Evolutionary conservation across 2,888 invertebrate genomes (phyloP), one percentile per base, ranked within the genome.

Genomic region (Liodrosophila aerea): DNA sequence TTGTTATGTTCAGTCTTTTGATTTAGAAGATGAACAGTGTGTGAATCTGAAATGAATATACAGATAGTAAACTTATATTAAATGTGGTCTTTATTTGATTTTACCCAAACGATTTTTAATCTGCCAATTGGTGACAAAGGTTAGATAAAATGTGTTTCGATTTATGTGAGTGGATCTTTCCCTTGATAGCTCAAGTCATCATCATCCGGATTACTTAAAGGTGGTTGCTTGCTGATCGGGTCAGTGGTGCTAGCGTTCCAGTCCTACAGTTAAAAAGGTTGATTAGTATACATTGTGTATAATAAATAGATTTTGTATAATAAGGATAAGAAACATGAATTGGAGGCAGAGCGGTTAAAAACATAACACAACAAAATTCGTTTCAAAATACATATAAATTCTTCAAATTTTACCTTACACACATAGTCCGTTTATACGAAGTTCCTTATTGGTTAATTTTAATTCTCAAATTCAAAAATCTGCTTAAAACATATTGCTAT

Each of bases 401-500:
- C 52, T 11, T 57, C 47, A 67, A 69, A 52, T 62, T 68, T 69
- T 69, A 69, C 69, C 73, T 69, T 69, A 69, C 68, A 69, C 69
- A 69, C 62, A 73, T 68, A 62, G 57, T 69, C 69, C 69, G 52
- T 62, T 73, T 73, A 69, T 57, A 68, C 40, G 69, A 69, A 51
- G 69, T 73, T 73, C 69, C 69, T 68, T 50, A 62, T 62, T 46
- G 12, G 15, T 68, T 12, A 67, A 57, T 46, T 49, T 8, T 51
- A 63, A 43, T 69, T 63, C 49, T 63, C 37, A 63, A 67, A 69
- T 67, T 64, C 29, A 31, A 51, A 62, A 69, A 63, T 69, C 66
- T 69, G 64, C 64, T 40, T 47, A 27, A 40, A 36, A 33, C 37
- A 39, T 47, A 22, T 22, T 2, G 22, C 22, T 22, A 22, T 22